Evolutionary conservation across 2,888 invertebrate genomes (phyloP).

Genomic region (Caenorhabditis sp.): DNA sequence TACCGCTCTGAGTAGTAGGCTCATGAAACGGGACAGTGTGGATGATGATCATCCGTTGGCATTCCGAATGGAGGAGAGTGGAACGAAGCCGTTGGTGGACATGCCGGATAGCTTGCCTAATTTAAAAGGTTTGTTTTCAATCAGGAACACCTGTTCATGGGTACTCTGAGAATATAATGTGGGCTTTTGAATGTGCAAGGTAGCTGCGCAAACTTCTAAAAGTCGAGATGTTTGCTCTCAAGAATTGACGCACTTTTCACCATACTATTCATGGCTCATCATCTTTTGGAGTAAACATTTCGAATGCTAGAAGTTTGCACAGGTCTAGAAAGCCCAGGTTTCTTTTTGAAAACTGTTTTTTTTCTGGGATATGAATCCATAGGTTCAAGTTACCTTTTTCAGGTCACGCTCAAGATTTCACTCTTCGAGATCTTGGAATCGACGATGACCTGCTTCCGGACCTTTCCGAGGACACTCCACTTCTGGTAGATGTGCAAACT

Average conservation of each 20-base stretch:
- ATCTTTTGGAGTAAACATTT: too few species aligned
- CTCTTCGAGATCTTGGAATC: slow-evolving; percentile 38
- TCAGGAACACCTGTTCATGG: too few species aligned
- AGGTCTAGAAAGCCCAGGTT: too few species aligned
- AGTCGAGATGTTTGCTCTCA: too few species aligned
- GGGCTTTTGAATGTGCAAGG: too few species aligned
- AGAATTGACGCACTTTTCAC: too few species aligned
- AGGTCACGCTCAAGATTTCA: slow-evolving; percentile 48
- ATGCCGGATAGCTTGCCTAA: slow-evolving; percentile 71
- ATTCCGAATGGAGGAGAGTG: slow-evolving; percentile 46
- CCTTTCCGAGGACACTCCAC: slow-evolving; percentile 10
- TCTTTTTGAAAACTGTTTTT: too few species aligned
- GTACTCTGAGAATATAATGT: too few species aligned
- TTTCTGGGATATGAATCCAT: too few species aligned
- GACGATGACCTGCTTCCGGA: slow-evolving; percentile 49
- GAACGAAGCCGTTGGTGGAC: slow-evolving; percentile 45
- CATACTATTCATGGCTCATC: too few species aligned
- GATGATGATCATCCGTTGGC: slow-evolving; percentile 68
- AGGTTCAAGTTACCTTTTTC: slow-evolving; percentile 1
- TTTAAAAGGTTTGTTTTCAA: slow-evolving; percentile 67
- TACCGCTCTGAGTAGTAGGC: slow-evolving; percentile 39
- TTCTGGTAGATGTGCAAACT: neutral
- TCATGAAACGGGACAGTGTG: neutral
- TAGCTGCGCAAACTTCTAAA: too few species aligned
- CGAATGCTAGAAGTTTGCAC: too few species aligned